phyloP scores from a whole-genome alignment of 2,888 invertebrate species.

The Pteria penguin region DNA sequence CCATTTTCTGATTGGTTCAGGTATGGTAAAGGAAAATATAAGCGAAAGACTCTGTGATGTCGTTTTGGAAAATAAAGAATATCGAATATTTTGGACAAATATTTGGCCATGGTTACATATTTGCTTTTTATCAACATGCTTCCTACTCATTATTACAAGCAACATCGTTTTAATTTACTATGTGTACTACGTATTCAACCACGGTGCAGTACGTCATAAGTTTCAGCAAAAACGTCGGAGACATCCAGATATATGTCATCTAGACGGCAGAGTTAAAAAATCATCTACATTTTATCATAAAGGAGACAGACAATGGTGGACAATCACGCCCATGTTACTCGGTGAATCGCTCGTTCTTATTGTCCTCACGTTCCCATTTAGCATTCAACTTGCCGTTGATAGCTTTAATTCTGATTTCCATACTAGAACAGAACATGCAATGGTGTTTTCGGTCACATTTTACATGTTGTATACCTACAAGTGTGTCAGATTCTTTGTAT shows the following conservation, averaged over 20 bases:
- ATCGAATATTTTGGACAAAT: constrained; percentile 54
- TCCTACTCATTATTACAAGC: constrained; percentile 55
- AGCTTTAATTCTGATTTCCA: constrained; percentile 46
- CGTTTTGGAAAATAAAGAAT: constrained; percentile 34
- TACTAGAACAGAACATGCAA: constrained; percentile 43
- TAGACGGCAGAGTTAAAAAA: too few species aligned
- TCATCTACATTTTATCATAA: neutral
- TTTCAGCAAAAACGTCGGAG: neutral
- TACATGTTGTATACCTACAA: constrained; percentile 69
- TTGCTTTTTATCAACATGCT: constrained; percentile 54
- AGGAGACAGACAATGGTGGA: constrained; percentile 49
- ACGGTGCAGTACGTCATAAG: neutral
- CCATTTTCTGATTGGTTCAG: constrained; percentile 48
- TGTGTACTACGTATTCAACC: neutral
- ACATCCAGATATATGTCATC: neutral
- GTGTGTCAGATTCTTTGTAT: constrained; percentile 67
- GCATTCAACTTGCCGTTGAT: constrained; percentile 49
- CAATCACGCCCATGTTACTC: constrained; percentile 64
- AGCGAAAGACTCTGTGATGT: constrained; percentile 62
- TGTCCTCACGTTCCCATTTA: constrained; percentile 65
- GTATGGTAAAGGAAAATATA: constrained; percentile 47
- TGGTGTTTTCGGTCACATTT: constrained; percentile 65
- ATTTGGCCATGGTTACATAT: constrained; percentile 67
- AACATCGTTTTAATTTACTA: constrained; percentile 58
- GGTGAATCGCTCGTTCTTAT: constrained; percentile 63